Conservation (phyloP, 2,888 invertebrate genomes). For the Pristionchus mayeri region DNA sequence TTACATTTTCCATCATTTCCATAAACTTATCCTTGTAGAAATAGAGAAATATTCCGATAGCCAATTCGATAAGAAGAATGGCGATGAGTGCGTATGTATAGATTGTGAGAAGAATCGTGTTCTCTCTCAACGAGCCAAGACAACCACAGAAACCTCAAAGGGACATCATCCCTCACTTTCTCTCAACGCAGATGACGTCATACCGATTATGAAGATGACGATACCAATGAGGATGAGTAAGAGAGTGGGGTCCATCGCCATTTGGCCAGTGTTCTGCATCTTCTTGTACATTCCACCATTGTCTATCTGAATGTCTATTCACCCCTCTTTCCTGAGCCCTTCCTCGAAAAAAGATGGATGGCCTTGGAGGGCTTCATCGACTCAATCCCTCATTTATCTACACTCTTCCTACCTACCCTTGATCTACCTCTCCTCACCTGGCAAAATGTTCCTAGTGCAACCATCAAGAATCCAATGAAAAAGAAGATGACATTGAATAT, state of each 20-base stretch:
- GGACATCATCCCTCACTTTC: neutral
- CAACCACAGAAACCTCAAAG: constrained; percentile 4
- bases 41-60: neutral
- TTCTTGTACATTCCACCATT: constrained; percentile 2
- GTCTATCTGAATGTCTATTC: no score
- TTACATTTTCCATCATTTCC: neutral
- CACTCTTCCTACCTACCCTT: neutral
- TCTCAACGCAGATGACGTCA: neutral
- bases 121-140: neutral
- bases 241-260: neutral
- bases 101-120: constrained; percentile 1
- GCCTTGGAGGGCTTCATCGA: neutral
- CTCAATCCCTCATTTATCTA: neutral
- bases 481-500: neutral
- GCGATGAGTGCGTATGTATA: neutral
- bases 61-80: neutral
- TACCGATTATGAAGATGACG: neutral
- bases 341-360: neutral
- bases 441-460: neutral
- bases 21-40: neutral
- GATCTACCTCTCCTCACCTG: neutral
- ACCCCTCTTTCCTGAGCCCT: no score
- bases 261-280: neutral
- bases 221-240: constrained; percentile 5
- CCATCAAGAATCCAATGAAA: neutral